Percentiles rank a stretch among this genome's conserved stretches.
These are phyloP conservation scores for Tetragonisca angustula DNA, from an alignment of 2,888 invertebrate species.

Conservation along the genomic window DNA sequence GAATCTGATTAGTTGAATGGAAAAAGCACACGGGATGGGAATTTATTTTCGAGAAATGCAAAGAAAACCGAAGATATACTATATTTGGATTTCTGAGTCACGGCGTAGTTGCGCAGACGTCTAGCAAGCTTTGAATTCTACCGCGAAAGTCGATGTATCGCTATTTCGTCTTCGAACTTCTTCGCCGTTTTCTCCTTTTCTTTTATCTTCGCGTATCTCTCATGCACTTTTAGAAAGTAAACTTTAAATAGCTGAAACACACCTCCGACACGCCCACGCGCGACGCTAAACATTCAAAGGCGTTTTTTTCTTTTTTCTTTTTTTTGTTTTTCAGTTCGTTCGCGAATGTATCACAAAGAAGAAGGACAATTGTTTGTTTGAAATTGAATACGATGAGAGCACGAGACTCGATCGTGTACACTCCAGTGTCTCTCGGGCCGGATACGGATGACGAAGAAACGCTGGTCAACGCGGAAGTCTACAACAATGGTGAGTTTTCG, in stretches of 20 bases:
- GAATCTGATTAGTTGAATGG: background rate
- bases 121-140: conserved; percentile 65
- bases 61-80: conserved; percentile 63
- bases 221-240: background rate
- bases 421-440: conserved; percentile 82
- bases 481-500: conserved; percentile 80
- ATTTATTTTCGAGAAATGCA: conserved; percentile 48
- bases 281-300: background rate
- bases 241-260: conserved; percentile 11
- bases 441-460: conserved; percentile 83
- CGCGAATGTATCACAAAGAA: conserved; percentile 35
- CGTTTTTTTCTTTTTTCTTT: background rate
- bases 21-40: background rate
- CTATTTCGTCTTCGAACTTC: conserved; percentile 42
- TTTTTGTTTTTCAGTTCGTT: conserved; percentile 53
- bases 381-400: conserved; percentile 76
- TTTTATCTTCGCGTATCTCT: background rate
- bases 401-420: conserved; percentile 81
- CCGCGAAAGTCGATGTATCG: conserved; percentile 27
- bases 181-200: background rate
- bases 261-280: background rate
- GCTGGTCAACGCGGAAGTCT: conserved; percentile 82
- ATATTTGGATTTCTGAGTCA: conserved; percentile 75
- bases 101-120: conserved; percentile 42
- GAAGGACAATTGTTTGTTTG: background rate